Evolutionary conservation across 2,797 vertebrate genomes (phyloP).

Genomic region (Mus caroli): DNA sequence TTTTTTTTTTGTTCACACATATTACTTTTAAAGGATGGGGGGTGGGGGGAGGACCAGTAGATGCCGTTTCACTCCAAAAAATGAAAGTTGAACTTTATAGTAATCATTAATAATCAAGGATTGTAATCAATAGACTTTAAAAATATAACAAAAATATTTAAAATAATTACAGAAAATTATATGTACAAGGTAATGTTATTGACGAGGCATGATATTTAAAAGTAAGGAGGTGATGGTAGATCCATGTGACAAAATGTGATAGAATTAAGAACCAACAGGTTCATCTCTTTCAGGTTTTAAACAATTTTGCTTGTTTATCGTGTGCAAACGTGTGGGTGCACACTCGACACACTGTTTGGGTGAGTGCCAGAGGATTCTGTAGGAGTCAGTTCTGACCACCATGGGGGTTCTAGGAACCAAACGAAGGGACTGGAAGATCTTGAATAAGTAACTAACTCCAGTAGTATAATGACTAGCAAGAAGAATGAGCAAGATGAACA

Average conservation of each 20-base stretch:
- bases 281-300: background rate
- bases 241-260: background rate
- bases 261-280: background rate
- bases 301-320: background rate
- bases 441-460: background rate
- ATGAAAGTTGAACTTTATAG: background rate
- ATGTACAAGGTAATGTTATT: background rate
- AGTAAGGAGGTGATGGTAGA: background rate
- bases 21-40: background rate
- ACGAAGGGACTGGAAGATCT: background rate
- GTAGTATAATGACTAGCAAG: background rate
- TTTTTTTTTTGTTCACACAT: background rate
- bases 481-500: background rate
- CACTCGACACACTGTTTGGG: background rate
- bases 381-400: background rate
- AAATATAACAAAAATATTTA: background rate
- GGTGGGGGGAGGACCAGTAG: background rate
- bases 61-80: conserved; percentile 1
- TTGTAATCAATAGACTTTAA: conserved; percentile 3
- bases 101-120: conserved; percentile 4
- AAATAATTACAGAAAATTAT: background rate
- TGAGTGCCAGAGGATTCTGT: background rate
- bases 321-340: background rate
- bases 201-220: background rate
- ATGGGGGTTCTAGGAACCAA: background rate